A percentile compares a stretch with the other conserved stretches of the same genome.
Evolutionary conservation across 2,888 invertebrate species (phyloP).

Genomic region (Drosophila parthenogenetica): DNA sequence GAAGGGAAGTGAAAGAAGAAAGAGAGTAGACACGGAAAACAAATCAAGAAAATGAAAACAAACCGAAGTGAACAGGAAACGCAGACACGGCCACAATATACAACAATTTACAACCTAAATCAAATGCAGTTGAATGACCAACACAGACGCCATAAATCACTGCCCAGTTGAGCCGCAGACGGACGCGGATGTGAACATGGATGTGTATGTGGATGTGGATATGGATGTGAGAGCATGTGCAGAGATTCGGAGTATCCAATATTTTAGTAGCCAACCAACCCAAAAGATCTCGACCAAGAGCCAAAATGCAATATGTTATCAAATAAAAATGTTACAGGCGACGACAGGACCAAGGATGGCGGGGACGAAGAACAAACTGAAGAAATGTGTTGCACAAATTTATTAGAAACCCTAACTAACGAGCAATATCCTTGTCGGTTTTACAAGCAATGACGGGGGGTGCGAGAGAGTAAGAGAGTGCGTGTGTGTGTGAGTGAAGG

Average conservation of each 20-base stretch:
- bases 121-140: constrained; percentile 82
- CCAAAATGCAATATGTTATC: constrained; percentile 80
- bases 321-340: constrained; percentile 81
- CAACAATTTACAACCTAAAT: constrained; percentile 81
- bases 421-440: constrained; percentile 76
- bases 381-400: constrained; percentile 82
- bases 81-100: constrained; percentile 74
- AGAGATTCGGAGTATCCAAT: constrained; percentile 55
- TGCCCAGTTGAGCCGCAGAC: constrained; percentile 72
- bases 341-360: constrained; percentile 61
- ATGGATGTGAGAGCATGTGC: constrained; percentile 40
- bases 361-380: constrained; percentile 22
- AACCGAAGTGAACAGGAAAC: constrained; percentile 67
- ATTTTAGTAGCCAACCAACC: constrained; percentile 62
- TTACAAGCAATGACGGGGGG: not conserved
- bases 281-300: constrained; percentile 60
- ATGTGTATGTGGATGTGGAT: constrained; percentile 22
- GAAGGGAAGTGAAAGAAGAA: not conserved
- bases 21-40: constrained; percentile 1
- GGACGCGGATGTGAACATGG: constrained; percentile 39
- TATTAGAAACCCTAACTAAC: constrained; percentile 82
- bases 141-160: constrained; percentile 81
- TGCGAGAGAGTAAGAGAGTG: not conserved
- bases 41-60: constrained; percentile 43
- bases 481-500: not conserved